Base-by-base conservation (phyloP, 2,888 invertebrate genomes). In the Amphipoea lucens region DNA sequence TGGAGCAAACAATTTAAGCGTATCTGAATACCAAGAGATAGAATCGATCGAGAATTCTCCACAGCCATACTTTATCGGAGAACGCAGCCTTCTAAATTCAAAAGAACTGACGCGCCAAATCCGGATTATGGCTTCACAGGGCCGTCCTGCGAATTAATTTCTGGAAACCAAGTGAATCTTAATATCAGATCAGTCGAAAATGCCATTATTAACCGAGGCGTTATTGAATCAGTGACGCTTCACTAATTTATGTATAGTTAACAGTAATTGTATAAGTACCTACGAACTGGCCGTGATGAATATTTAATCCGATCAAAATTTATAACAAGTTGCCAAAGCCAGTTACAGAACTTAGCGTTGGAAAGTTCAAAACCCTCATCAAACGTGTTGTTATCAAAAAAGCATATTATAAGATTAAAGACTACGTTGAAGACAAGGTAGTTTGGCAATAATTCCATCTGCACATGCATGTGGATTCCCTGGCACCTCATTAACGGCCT, bases 81-180 rank as follows among this genome's bases (percentile, higher is more conserved):
- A 71, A 76, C 57, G 29, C 69, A 82, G 62, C 62, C 7, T 73
- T 86, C 23, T 51, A 66, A 65, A 76, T 70, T 75, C 57, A 78
- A 83, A 77, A 48, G 45, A 60, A 20, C 11, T 45, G 60, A 57
- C 69, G 65, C 62, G n/a, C n/a, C 60, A 65, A 75, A 83, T 76
- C 54, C 45, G 66, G 62, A 83, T 83, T 75, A 73, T 36, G 17
- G 29, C 45, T 40, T 54, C 42, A 45, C 57, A 54, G 60, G 60
- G 69, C 48, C 65, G 40, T 62, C 23, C 48, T 36, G 4, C 9
- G 14, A 72, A 84, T 72, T 65, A 74, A 86, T 84, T 86, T 82
- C 63, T 12, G 42, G n/a, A 60, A 62, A 11, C 40, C 29, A 68
- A 72, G 23, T 40, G 60, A 57, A 60, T 40, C 11, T 40, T 71